Base-by-base conservation (phyloP, 2,113 vertebrate species). In the Albula glossodonta region DNA sequence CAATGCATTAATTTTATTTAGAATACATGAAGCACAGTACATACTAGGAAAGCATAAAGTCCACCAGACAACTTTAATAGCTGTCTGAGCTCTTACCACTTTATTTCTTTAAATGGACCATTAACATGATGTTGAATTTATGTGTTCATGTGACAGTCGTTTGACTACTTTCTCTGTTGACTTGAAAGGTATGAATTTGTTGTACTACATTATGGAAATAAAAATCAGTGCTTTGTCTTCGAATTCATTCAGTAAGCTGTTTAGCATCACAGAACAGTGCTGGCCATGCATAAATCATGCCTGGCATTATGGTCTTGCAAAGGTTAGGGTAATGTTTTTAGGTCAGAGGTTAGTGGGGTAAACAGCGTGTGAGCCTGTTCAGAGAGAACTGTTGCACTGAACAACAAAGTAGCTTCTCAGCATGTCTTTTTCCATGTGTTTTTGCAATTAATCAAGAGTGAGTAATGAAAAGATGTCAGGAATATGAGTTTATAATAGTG, bases 131-230 rank as follows among this genome's bases (percentile, higher is more conserved):
- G 60, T 17, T 10, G 25, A 51, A 82, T 78, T 57, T 22, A 74
- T 80, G 50, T 50, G 60, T 2, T 74, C 63, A 78, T 78, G 52
- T 83, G 66, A 57, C 63, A 53, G 60, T 78, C 60, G 12, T 19
- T 57, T 41, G 50, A 88, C 74, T 83, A 86, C 85, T 78, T 83
- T 87, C 50, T 70, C 74, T 25, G 51, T 66, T 83, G 51, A 57
- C 78, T 86, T 74, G 81, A 63, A 85, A 82, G 19, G 50, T 86
- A 82, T 66, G 31, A 86, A 80, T 51, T 57, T 50, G 41, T 52
- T 83, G 77, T 85, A 60, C 49, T 17, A 19, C 56, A 51, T 63
- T 80, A 85, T 51, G 19, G 57, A 85, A 85, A 85, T 85, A 85
- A 85, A 85, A n/a, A 56, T 74, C 17, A 80, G 51, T 85, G 53